Conservation (phyloP, 2,797 vertebrate genomes). For the Ammospiza maritima region DNA sequence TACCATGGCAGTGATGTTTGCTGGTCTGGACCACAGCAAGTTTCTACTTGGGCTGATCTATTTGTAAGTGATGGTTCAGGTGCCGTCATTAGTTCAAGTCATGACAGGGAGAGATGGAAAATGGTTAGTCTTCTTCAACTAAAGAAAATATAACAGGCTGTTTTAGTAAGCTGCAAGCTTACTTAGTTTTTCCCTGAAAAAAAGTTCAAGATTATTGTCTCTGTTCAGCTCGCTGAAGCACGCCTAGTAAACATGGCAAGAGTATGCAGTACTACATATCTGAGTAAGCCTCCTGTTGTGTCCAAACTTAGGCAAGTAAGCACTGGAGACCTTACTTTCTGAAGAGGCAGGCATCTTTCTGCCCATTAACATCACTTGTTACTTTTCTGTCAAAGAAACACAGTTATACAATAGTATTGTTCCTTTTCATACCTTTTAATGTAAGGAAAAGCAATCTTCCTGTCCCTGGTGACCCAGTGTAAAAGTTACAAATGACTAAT, state of each 20-base stretch:
- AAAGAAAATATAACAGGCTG: background rate
- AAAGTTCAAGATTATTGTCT: background rate
- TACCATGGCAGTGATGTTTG: background rate
- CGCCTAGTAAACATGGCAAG: accelerated
- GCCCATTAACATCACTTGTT: background rate
- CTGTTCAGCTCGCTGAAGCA: background rate
- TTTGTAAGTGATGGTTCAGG: background rate
- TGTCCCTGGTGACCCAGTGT: accelerated
- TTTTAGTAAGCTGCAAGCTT: background rate
- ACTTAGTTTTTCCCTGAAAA: background rate
- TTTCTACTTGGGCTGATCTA: background rate
- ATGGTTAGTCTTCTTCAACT: background rate
- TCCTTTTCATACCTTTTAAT: background rate
- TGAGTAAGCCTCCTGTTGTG: background rate
- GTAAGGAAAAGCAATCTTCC: background rate
- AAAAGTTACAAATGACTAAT: background rate
- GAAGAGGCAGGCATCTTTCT: accelerated
- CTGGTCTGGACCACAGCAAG: background rate
- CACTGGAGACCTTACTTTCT: background rate
- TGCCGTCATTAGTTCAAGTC: background rate
- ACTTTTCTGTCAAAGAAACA: background rate
- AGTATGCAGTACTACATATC: background rate
- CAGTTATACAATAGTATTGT: background rate
- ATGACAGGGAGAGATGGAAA: background rate
- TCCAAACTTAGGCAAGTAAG: background rate